These are phyloP conservation scores for Himalopsyche tibetana DNA, from an alignment of 2,888 invertebrate genomes.

Conservation along the genomic window DNA sequence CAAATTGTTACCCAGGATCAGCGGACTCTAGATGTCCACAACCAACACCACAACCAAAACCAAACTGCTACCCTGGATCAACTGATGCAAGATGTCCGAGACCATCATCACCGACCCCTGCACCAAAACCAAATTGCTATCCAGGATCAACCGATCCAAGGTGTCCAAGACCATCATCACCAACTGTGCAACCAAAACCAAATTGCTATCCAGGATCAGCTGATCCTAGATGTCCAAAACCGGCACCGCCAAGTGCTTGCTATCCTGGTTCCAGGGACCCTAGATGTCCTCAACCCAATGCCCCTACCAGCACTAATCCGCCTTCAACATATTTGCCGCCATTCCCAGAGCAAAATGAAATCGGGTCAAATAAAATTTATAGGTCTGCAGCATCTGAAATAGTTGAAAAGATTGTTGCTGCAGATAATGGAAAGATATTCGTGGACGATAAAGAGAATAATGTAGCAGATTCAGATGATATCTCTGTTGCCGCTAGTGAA, in stretches of 20 bases:
- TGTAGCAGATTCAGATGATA: conserved; percentile 67
- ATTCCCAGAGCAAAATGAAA: conserved; percentile 71
- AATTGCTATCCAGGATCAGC: conserved; percentile 67
- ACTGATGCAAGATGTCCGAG: conserved; percentile 58
- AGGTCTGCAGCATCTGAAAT: conserved; percentile 67
- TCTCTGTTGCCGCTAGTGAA: conserved; percentile 68
- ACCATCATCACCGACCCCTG: conserved; percentile 64
- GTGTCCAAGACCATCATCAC: conserved; percentile 67
- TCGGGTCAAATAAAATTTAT: conserved; percentile 70
- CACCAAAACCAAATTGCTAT: conserved; percentile 67
- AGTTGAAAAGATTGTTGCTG: conserved; percentile 51
- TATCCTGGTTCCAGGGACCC: conserved; percentile 70
- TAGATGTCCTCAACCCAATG: conserved; percentile 69
- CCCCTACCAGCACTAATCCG: conserved; percentile 66
- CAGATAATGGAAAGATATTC: conserved; percentile 37
- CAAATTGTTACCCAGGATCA: conserved; percentile 72
- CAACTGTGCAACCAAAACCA: conserved; percentile 69
- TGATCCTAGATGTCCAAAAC: conserved; percentile 68
- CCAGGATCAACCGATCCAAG: conserved; percentile 68
- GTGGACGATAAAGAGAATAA: conserved; percentile 60
- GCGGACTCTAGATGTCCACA: conserved; percentile 68
- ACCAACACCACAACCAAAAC: conserved; percentile 46
- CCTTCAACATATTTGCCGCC: conserved; percentile 74
- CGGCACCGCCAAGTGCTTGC: conserved; percentile 66
- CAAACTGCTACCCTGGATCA: conserved; percentile 67